These are phyloP conservation scores for Bostrychus sinensis DNA, from an alignment of 2,113 vertebrate genomes.

Conservation along the genomic window DNA sequence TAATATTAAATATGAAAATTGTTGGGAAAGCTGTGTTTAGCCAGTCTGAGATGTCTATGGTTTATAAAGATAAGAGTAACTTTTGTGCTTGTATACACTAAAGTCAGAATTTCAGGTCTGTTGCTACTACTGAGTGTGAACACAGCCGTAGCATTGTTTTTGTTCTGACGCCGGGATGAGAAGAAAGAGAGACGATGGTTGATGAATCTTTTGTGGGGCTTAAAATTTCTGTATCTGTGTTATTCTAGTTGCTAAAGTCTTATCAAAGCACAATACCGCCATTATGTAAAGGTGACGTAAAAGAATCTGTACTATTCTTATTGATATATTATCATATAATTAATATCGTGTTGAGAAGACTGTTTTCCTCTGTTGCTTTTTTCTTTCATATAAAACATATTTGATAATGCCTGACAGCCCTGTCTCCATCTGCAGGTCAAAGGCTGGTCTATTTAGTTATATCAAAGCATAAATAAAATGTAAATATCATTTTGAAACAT, in stretches of 20 bases:
- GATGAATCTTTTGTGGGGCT: constrained; percentile 55
- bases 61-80: no score
- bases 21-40: no score
- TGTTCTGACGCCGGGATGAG: neutral
- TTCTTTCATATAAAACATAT: constrained; percentile 74
- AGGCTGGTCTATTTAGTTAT: constrained; percentile 80
- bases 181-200: constrained; percentile 10
- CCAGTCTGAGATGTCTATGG: no score
- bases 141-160: constrained; percentile 5
- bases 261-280: constrained; percentile 83
- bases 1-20: no score
- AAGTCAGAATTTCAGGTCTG: no score
- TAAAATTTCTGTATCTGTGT: constrained; percentile 71
- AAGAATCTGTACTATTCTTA: constrained; percentile 77
- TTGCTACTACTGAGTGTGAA: no score
- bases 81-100: no score
- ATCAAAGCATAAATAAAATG: constrained; percentile 79
- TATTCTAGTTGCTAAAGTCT: constrained; percentile 74
- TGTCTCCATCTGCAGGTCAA: constrained; percentile 70
- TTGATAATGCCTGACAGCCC: constrained; percentile 75
- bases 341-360: constrained; percentile 71
- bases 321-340: constrained; percentile 78
- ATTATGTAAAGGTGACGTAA: constrained; percentile 79
- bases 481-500: constrained; percentile 73
- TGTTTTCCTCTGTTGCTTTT: constrained; percentile 60